Evolutionary conservation across 2,797 vertebrate genomes (phyloP).

Genomic region (Poeciliopsis turneri): DNA sequence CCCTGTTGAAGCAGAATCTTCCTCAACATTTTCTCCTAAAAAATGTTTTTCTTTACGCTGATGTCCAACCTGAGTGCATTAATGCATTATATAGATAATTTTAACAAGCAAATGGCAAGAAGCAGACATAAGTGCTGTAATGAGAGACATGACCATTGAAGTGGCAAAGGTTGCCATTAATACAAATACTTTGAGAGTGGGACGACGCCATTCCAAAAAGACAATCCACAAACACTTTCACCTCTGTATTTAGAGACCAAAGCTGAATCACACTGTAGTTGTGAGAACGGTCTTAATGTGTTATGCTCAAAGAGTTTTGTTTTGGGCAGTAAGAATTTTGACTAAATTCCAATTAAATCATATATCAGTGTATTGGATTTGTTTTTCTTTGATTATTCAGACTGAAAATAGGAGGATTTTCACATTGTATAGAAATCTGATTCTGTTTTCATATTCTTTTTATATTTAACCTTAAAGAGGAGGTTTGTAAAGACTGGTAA

Average conservation of each 20-base stretch:
- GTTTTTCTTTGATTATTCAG: not conserved
- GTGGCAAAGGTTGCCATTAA: constrained; percentile 4
- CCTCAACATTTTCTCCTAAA: not conserved
- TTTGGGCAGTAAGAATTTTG: not conserved
- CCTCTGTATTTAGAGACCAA: not conserved
- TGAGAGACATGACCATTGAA: not conserved
- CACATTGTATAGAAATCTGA: not conserved
- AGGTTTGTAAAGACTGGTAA: not conserved
- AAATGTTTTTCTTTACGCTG: not conserved
- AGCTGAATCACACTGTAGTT: not conserved
- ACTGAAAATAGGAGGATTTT: not conserved
- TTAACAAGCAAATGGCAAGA: not conserved
- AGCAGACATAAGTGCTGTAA: not conserved
- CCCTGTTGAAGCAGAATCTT: not conserved
- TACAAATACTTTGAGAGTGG: not conserved
- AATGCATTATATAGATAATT: not conserved
- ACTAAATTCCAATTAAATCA: not conserved
- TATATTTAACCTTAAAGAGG: not conserved
- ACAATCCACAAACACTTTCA: not conserved
- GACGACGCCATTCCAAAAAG: not conserved
- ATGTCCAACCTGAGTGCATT: not conserved
- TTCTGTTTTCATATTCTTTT: not conserved
- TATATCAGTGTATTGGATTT: not conserved
- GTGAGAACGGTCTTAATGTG: not conserved
- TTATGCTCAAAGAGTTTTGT: not conserved